Percentiles rank a stretch among this genome's conserved stretches.
phyloP scores from a whole-genome alignment of 2,797 vertebrate species.

The Otolemur crassicaudatus region DNA sequence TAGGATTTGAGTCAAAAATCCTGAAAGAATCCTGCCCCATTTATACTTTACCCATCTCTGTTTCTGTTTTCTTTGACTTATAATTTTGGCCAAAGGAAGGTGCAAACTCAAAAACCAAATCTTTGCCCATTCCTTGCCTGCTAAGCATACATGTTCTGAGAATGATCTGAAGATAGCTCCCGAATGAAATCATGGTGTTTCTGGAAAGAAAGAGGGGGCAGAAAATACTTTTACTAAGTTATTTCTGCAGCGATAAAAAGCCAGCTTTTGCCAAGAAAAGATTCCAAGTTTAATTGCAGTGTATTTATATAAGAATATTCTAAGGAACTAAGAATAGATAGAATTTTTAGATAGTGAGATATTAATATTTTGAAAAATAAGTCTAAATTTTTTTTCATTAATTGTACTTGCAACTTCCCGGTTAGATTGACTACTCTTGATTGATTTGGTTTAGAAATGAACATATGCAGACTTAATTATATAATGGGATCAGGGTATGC shows the following conservation, averaged over 20 bases:
- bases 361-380: constrained; percentile 61
- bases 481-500: background rate
- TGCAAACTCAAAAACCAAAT: background rate
- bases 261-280: background rate
- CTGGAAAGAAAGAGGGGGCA: background rate
- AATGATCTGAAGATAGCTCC: background rate
- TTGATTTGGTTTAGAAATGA: constrained; percentile 68
- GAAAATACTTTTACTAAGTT: background rate
- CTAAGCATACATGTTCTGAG: background rate
- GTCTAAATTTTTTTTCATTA: constrained; percentile 28
- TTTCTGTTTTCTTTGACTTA: background rate
- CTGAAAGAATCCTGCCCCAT: background rate
- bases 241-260: background rate
- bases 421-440: constrained; percentile 45
- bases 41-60: background rate
- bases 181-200: background rate
- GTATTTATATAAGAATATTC: constrained; percentile 1
- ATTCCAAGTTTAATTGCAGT: background rate
- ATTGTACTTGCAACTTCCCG: constrained; percentile 20
- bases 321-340: constrained; percentile 8
- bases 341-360: background rate
- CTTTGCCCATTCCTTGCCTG: background rate
- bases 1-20: background rate
- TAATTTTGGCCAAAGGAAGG: background rate
- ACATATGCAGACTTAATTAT: constrained; percentile 61